Conservation (phyloP, 2,113 vertebrate species). For the Corythaeola cristata region DNA sequence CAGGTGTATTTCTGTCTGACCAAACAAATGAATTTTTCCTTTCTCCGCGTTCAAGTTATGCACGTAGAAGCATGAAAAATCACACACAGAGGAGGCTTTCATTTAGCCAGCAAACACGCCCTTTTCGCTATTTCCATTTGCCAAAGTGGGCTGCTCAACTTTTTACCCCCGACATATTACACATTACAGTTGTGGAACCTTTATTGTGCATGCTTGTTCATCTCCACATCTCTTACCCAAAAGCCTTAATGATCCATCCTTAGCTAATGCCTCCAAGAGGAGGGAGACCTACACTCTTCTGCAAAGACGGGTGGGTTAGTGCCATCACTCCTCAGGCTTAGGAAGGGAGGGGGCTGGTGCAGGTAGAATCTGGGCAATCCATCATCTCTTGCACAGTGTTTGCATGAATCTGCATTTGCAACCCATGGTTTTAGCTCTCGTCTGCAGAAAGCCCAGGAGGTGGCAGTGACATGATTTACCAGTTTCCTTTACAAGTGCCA, state of each 20-base stretch:
- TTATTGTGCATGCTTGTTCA: background rate
- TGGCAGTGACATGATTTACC: constrained; percentile 23
- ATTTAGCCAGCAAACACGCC: background rate
- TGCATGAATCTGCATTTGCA: background rate
- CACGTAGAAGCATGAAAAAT: background rate
- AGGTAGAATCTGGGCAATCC: background rate
- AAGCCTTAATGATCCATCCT: background rate
- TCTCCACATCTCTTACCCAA: background rate
- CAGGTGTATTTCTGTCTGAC: constrained; percentile 11
- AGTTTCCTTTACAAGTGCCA: background rate
- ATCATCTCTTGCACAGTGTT: background rate
- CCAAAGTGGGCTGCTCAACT: background rate
- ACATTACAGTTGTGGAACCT: background rate
- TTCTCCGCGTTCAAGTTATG: background rate
- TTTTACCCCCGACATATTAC: background rate
- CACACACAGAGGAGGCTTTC: background rate
- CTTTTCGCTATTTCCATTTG: background rate
- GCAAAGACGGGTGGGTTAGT: background rate
- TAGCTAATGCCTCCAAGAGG: background rate
- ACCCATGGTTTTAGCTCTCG: background rate
- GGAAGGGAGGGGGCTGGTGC: background rate
- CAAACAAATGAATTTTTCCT: background rate
- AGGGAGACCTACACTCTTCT: background rate
- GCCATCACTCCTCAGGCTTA: background rate
- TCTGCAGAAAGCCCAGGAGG: constrained; percentile 22